Percentiles rank a stretch among this genome's conserved stretches.
phyloP scores from a whole-genome alignment of 1,140 invertebrate species.

The Pseudomyrmex flavicornis region DNA sequence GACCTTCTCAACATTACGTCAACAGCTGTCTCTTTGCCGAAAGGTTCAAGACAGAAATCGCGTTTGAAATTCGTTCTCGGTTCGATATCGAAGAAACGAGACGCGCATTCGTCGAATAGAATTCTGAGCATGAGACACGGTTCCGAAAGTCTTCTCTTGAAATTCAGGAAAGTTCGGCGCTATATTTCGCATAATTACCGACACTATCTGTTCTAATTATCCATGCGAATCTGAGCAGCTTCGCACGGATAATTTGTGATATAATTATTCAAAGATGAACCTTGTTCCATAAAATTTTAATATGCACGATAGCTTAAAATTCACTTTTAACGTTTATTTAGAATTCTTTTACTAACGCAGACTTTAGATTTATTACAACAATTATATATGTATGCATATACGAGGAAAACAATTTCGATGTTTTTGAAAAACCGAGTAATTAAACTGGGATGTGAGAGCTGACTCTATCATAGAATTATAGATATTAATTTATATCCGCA shows the following conservation, averaged over 20 bases:
- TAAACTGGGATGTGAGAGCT: not conserved
- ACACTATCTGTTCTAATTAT: constrained; percentile 2
- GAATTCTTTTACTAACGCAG: not conserved
- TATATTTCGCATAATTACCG: constrained; percentile 46
- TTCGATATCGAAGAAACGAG: constrained; percentile 3
- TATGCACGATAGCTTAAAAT: not conserved
- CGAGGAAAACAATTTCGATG: not conserved
- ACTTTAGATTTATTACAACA: not conserved
- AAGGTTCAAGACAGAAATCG: constrained; percentile 49
- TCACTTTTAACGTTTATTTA: not conserved
- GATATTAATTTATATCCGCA: constrained; percentile 21
- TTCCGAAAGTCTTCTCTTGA: constrained; percentile 1
- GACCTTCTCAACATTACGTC: constrained; percentile 31
- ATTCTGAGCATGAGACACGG: constrained; percentile 35
- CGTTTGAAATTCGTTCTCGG: constrained; percentile 17
- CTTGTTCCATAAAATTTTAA: not conserved
- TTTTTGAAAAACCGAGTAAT: not conserved
- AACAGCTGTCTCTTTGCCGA: constrained; percentile 38
- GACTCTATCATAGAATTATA: not conserved
- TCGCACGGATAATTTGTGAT: not conserved
- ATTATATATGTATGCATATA: not conserved
- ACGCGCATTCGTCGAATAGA: not conserved
- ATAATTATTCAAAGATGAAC: not conserved
- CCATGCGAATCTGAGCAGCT: not conserved
- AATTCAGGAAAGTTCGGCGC: constrained; percentile 28